phyloP scores from a whole-genome alignment of 2,888 invertebrate species.

The Dicranocentrus wangi region DNA sequence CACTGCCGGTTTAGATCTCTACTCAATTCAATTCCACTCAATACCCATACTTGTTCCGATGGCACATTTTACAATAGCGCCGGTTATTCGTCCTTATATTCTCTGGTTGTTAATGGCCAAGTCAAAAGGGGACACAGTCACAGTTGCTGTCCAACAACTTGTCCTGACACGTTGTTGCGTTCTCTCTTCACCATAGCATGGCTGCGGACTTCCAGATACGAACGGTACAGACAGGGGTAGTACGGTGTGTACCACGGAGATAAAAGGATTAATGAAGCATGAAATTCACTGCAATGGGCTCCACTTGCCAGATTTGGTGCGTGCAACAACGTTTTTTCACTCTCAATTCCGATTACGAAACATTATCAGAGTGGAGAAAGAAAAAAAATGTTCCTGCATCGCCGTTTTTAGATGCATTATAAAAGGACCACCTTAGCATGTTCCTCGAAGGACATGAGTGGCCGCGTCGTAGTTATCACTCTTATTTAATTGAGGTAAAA shows the following conservation, averaged over 20 bases:
- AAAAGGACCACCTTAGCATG: no score
- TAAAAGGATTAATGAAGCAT: conserved; percentile 63
- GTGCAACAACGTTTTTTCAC: conserved; percentile 34
- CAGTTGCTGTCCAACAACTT: background rate
- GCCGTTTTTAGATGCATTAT: no score
- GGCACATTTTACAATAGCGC: conserved; percentile 38
- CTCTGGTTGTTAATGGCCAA: conserved; percentile 45
- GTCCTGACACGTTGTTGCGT: no score
- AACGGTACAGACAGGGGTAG: no score
- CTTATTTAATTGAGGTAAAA: background rate
- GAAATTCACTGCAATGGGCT: conserved; percentile 54
- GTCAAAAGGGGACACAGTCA: conserved; percentile 6
- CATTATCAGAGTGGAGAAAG: background rate
- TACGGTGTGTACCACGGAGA: conserved; percentile 38
- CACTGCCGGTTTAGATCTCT: no score
- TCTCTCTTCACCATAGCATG: no score
- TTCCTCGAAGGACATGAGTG: background rate
- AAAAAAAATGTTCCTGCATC: background rate
- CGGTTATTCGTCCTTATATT: conserved; percentile 27
- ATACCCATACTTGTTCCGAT: conserved; percentile 44
- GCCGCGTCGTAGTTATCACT: background rate
- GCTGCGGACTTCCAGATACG: no score
- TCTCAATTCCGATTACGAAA: conserved; percentile 40
- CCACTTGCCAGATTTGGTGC: conserved; percentile 26
- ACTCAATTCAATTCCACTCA: no score